phyloP scores from a whole-genome alignment of 2,888 invertebrate genomes.

The Cepaea hortensis region DNA sequence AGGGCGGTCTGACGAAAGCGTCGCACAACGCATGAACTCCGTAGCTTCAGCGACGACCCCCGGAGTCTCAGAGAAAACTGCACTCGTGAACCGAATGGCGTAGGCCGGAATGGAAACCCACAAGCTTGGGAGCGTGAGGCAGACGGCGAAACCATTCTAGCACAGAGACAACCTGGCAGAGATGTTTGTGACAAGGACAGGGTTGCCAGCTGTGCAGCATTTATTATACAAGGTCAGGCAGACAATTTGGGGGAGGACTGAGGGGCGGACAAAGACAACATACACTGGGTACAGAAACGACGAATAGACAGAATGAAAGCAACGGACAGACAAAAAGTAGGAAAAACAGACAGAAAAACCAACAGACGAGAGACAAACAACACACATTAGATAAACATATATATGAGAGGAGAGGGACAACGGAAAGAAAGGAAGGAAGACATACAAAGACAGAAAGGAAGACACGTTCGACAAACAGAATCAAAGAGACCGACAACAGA shows the following conservation, averaged over 20 bases:
- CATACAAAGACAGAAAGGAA: slow-evolving; percentile 18
- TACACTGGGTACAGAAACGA: neutral
- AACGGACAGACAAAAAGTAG: neutral
- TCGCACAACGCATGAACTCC: too few species aligned
- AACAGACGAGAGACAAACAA: slow-evolving; percentile 23
- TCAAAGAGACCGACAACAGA: slow-evolving; percentile 6
- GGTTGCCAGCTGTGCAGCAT: too few species aligned
- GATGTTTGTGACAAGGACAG: too few species aligned
- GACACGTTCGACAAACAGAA: neutral
- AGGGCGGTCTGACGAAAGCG: too few species aligned
- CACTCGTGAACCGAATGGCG: too few species aligned
- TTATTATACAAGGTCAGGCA: neutral
- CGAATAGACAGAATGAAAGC: neutral
- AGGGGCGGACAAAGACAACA: slow-evolving; percentile 12
- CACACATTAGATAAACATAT: neutral
- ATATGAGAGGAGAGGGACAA: slow-evolving; percentile 28
- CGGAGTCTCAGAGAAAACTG: too few species aligned
- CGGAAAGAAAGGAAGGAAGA: slow-evolving; percentile 26
- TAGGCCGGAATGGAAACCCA: too few species aligned
- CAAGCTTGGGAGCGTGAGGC: too few species aligned
- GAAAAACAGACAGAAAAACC: neutral
- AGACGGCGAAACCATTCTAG: too few species aligned
- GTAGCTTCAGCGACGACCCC: too few species aligned
- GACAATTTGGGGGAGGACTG: neutral
- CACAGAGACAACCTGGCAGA: too few species aligned